Base-by-base conservation (phyloP, 2,797 vertebrate genomes). In the Meda fulgida region DNA sequence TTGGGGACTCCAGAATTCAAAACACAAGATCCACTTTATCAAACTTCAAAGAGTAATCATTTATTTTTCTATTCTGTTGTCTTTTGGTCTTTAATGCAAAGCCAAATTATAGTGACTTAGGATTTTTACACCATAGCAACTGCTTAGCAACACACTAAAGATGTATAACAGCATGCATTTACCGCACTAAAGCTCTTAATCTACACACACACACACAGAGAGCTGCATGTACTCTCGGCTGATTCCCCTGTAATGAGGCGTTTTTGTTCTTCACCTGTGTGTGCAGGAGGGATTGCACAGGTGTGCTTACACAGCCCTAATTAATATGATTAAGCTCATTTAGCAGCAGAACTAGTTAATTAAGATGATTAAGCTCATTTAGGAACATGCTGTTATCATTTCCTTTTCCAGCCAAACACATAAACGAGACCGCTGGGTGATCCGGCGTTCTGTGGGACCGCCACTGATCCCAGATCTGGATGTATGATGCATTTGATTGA, bases 251-350 rank as follows among this genome's bases (percentile, higher is more conserved):
- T 69, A 84, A 84, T 55, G 34, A 70, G 66, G 13, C 10, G 3
- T 29, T 38, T 29, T 38, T 70, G 65, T 46, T 78, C 34, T 13
- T 79, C 67, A 48, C 66, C 53, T 63, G 55, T 71, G 73, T 51
- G 67, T 31, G 5, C 67, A 46, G 51, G 36, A 60, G 75, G 83
- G 67, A 79, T 36, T 60, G 93, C 94, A 94, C 94, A 94, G 93
- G 94, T 94, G 81, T 79, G 72, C 82, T 86, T 77, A 66, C 84
- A 80, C 78, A 48, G 78, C 66, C 51, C 60, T 86, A 82, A 88
- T 86, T 80, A 86, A 84, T 48, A 53, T 34, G 66, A 86, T 88
- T 84, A 88, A 43, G 55, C 79, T 88, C 48, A 34, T 81, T 88
- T 86, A 86, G 78, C 53, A 69, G 66, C 46, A 66, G 78, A 76